Base-by-base conservation (phyloP, 2,888 invertebrate genomes). In the Hydrotaea cyrtoneurina region DNA sequence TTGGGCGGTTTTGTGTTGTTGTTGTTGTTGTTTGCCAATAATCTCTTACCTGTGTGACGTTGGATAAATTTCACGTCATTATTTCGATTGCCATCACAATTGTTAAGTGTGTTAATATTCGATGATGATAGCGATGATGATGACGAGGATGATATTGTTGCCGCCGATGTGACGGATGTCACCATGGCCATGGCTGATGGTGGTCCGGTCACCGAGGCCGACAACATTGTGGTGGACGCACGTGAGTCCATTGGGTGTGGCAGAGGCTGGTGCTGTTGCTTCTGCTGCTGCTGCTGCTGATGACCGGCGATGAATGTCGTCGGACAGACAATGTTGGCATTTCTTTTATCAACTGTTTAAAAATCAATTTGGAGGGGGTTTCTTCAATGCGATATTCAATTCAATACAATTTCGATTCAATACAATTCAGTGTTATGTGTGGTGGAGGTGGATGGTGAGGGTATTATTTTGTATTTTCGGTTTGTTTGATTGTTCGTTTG, bases 251-350 rank as follows among this genome's bases (percentile, higher is more conserved):
- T 59, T 26, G 13, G 13, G 21, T 59, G 31, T 4, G 31, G 31
- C 31, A 31, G 31, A 31, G 31, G 2, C 7, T 31, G 31, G 31
- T 31, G 43, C 31, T 74, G 64, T 36, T 62, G 76, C 21, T 53
- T 59, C 21, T 8, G 13, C 59, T n/a, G 39, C 21, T 43, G 62
- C 0, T 43, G 26, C 0, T 57, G 72, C 8, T 74, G 19, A 7
- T 46, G 53, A 2, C 17, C 10, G 15, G 69, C 59, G 26, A 36
- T 71, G 43, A 23, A 66, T 59, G 75, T 50, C 71, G 75, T 59
- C 36, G 88, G 85, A 86, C 89, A 89, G 88, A 91, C 88, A 89
- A 90, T 89, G 86, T 92, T 92, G 86, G 91, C 91, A 89, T 91
- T 92, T 85, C 82, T 86, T 83, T 86, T 84, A 82, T 89, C 89